A percentile compares a stretch with the other conserved stretches of the same genome.
Conservation (phyloP, 53 echinoderm and acorn worm genomes). For the Zoroaster sp. region DNA sequence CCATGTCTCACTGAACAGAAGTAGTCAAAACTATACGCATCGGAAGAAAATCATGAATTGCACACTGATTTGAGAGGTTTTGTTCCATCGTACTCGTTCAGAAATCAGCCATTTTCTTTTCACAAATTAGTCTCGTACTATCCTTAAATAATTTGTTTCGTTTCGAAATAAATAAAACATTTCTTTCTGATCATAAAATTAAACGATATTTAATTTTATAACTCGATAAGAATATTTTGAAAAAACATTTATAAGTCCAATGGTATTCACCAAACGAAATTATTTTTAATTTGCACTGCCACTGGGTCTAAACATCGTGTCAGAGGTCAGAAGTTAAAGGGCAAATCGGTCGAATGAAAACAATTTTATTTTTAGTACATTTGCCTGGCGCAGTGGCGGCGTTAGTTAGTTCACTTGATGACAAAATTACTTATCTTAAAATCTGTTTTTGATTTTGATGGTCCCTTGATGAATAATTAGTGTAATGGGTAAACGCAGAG, state of each 20-base stretch:
- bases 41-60: constrained; percentile 34
- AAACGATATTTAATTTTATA: neutral
- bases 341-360: neutral
- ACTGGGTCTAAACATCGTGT: neutral
- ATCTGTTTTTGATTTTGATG: neutral
- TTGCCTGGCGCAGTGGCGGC: too few species aligned
- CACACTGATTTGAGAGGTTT: neutral
- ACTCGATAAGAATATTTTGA: neutral
- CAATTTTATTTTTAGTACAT: neutral
- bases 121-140: constrained; percentile 8
- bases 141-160: too few species aligned
- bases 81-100: neutral
- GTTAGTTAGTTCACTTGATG: too few species aligned
- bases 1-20: neutral
- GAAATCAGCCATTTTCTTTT: constrained; percentile 21
- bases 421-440: too few species aligned
- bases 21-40: neutral
- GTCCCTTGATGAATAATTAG: neutral
- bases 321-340: neutral
- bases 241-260: neutral
- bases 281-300: neutral
- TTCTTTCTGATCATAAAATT: too few species aligned
- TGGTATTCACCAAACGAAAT: neutral
- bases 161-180: too few species aligned
- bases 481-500: constrained; percentile 7